Base-by-base conservation (phyloP, 2,888 invertebrate genomes). In the Mesopsocus fuscifrons region DNA sequence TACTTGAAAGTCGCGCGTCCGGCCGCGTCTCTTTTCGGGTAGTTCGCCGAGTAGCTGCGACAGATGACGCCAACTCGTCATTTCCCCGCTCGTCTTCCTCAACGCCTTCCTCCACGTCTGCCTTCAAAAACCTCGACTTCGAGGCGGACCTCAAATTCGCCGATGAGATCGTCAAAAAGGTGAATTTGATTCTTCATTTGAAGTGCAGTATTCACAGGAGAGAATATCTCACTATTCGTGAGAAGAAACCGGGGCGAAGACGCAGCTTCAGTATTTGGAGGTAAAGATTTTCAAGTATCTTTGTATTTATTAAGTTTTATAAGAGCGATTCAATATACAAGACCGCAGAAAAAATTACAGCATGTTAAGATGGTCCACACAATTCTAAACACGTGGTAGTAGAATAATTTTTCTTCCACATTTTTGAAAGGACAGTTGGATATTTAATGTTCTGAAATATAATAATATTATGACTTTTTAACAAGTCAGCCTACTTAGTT, bases 41-140 rank as follows among this genome's bases (percentile, higher is more conserved):
- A 53, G 73, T 78, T 34, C 83, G 73, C 60, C 72, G 69, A 44
- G 67, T 49, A 49, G 62, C 58, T 44, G 52, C 54, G 6, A 51
- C 52, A 34, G 49, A 50, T 9, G 17, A 13, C 5, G 20, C 21
- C 3, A 13, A 13, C n/a, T 3, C 6, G 38, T 18, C 11, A 6
- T 11, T 78, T 34, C 83, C 73, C 60, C 72, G 69, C 44, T 67
- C 49, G 49, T 62, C 58, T 44, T 53, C 54, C 6, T 16, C 21
- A 3, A 13, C 20, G 13, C 4, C 3, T 13, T 6, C 38, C 6
- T 16, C 18, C 6, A 5, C 66, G 2, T 61, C 67, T 4, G 74
- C 74, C 42, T 89, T 83, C 60, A 88, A 88, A 57, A 75, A 79
- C 55, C 84, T 85, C 53, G 85, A 85, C 56, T 91, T 92, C 56